Conservation (phyloP, 2,888 invertebrate genomes). For the Hirtodrosophila histrioides region DNA sequence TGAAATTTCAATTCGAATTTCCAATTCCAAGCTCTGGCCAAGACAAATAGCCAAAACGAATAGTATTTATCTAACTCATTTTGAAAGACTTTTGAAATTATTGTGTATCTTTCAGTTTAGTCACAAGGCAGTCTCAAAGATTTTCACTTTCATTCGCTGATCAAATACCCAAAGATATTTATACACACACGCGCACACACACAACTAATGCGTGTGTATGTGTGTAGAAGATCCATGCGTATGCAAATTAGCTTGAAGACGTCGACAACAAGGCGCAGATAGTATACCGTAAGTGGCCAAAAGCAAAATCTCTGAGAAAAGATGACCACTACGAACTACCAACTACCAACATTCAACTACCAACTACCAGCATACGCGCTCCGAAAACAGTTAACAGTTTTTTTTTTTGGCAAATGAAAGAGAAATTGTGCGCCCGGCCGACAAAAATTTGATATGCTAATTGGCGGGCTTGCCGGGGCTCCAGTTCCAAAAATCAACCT, state of each 20-base stretch:
- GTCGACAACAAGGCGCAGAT: conserved; percentile 61
- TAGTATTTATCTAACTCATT: conserved; percentile 64
- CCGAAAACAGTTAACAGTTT: conserved; percentile 64
- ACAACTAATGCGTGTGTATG: conserved; percentile 8
- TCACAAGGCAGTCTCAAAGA: conserved; percentile 34
- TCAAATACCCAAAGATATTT: conserved; percentile 42
- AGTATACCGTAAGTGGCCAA: conserved; percentile 69
- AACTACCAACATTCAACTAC: conserved; percentile 29
- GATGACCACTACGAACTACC: conserved; percentile 36
- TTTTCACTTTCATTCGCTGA: conserved; percentile 71
- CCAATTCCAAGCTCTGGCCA: conserved; percentile 25
- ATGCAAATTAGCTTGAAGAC: conserved; percentile 66
- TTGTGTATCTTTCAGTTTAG: conserved; percentile 54
- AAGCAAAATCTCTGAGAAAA: conserved; percentile 63
- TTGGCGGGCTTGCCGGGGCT: conserved; percentile 47
- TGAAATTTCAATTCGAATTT: conserved; percentile 53
- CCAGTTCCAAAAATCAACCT: conserved; percentile 12
- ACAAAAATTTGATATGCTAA: conserved; percentile 67
- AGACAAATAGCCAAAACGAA: conserved; percentile 35
- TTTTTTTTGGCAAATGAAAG: conserved; percentile 75
- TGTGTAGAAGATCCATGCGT: conserved; percentile 51
- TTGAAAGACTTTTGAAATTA: conserved; percentile 53
- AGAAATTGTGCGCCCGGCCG: conserved; percentile 66
- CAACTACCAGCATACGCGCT: conserved; percentile 46
- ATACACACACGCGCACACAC: conserved; percentile 11